Evolutionary conservation across 2,888 invertebrate species (phyloP).

Genomic region (Euphydryas editha): DNA sequence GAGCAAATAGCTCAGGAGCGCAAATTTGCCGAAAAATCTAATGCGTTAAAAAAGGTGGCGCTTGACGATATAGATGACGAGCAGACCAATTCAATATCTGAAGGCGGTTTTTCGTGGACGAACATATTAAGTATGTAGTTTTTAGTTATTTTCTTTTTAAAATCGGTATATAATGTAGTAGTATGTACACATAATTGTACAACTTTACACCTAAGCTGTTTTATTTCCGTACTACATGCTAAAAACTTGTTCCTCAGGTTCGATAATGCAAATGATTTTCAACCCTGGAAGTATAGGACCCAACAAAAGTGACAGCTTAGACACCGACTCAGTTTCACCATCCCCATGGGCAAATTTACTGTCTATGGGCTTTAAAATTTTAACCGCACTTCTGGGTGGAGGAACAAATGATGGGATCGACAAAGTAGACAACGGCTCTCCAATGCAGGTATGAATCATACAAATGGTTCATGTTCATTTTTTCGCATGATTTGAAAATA

Average conservation of each 20-base stretch:
- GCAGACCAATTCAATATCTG: constrained; percentile 91
- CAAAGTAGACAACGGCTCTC: constrained; percentile 94
- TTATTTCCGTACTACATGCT: background rate
- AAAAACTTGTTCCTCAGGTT: constrained; percentile 67
- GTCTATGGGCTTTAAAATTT: constrained; percentile 92
- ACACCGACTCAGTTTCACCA: constrained; percentile 86
- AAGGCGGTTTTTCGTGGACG: constrained; percentile 93
- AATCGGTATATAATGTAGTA: background rate
- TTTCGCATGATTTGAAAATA: constrained; percentile 35
- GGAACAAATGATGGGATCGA: constrained; percentile 93
- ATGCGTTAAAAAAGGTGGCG: constrained; percentile 93
- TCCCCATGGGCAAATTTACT: constrained; percentile 95
- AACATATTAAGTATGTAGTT: constrained; percentile 88
- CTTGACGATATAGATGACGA: constrained; percentile 92
- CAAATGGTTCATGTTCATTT: constrained; percentile 11
- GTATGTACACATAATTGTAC: background rate
- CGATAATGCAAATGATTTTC: constrained; percentile 95
- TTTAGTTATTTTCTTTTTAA: constrained; percentile 39
- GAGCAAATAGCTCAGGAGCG: constrained; percentile 84
- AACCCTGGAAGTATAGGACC: constrained; percentile 87
- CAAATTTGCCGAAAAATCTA: constrained; percentile 95
- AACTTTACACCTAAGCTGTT: background rate
- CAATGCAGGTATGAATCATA: constrained; percentile 89
- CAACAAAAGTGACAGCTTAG: constrained; percentile 91
- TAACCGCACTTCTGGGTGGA: constrained; percentile 92